Conservation (phyloP, 2,797 vertebrate species). For the Acrossocheilus fasciatus region DNA sequence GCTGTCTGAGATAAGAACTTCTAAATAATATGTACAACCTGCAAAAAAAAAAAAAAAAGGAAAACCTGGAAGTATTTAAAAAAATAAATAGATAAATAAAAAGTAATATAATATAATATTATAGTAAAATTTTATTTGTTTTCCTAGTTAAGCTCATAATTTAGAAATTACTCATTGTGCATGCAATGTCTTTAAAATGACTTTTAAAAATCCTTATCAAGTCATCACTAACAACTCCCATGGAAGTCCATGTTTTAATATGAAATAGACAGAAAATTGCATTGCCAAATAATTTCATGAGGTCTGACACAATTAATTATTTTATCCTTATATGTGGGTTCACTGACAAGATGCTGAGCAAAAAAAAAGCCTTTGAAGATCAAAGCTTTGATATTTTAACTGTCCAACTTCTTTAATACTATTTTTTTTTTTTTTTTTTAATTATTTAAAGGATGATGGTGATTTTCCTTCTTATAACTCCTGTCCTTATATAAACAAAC, state of each 20-base stretch:
- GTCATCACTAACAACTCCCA: not conserved
- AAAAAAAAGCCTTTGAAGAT: conserved; percentile 12
- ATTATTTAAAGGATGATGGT: not conserved
- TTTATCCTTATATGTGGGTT: not conserved
- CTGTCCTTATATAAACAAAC: not conserved
- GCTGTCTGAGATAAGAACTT: not conserved
- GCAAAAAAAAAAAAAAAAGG: not conserved
- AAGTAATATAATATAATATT: not conserved
- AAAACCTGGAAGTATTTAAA: not conserved
- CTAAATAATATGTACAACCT: not conserved
- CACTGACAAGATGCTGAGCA: not conserved
- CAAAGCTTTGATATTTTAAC: conserved; percentile 10
- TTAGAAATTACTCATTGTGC: not conserved
- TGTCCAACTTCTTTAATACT: not conserved
- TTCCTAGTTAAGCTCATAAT: not conserved
- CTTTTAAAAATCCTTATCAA: not conserved
- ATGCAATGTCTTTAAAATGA: not conserved
- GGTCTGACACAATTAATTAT: not conserved
- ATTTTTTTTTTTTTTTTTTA: not conserved
- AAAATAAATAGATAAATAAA: not conserved
- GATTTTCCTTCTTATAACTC: not conserved
- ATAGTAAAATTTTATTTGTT: not conserved
- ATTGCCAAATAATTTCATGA: not conserved
- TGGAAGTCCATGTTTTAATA: not conserved
- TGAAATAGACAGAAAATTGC: not conserved